These are phyloP conservation scores for Rhinichthys osculus DNA, from an alignment of 2,797 vertebrate species.

Conservation along the genomic window DNA sequence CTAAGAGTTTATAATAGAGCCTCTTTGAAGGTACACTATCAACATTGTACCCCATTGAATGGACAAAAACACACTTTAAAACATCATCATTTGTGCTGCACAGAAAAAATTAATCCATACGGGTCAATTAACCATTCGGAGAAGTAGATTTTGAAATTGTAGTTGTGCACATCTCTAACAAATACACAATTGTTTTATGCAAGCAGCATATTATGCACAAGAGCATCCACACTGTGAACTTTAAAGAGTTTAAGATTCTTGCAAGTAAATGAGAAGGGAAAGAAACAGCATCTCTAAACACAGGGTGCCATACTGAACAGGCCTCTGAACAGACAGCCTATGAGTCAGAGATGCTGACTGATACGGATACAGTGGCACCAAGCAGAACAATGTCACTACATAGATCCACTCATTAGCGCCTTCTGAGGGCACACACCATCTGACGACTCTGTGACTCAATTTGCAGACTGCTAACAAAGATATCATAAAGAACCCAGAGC, in stretches of 20 bases:
- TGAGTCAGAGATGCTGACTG: conserved; percentile 42
- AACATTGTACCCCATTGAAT: neutral
- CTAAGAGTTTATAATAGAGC: neutral
- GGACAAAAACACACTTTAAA: neutral
- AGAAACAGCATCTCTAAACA: conserved; percentile 29
- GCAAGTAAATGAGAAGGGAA: neutral
- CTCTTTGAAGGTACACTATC: neutral
- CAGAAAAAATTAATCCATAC: neutral
- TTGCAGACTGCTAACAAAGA: conserved; percentile 1
- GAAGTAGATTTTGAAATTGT: neutral
- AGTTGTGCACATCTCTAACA: neutral
- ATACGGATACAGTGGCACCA: conserved; percentile 25
- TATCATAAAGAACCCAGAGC: conserved; percentile 16
- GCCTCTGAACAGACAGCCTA: conserved; percentile 34
- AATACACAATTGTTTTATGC: neutral
- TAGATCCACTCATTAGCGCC: conserved; percentile 48
- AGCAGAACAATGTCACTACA: conserved; percentile 48
- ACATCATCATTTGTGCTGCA: neutral
- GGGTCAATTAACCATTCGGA: neutral
- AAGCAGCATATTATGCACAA: neutral
- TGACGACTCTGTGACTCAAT: conserved; percentile 10
- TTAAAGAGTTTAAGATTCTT: neutral
- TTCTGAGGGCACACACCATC: conserved; percentile 40
- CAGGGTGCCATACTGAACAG: conserved; percentile 35
- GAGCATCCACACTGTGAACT: neutral